Conservation (phyloP, 2,113 vertebrate species). For the Phodopus roborovskii region DNA sequence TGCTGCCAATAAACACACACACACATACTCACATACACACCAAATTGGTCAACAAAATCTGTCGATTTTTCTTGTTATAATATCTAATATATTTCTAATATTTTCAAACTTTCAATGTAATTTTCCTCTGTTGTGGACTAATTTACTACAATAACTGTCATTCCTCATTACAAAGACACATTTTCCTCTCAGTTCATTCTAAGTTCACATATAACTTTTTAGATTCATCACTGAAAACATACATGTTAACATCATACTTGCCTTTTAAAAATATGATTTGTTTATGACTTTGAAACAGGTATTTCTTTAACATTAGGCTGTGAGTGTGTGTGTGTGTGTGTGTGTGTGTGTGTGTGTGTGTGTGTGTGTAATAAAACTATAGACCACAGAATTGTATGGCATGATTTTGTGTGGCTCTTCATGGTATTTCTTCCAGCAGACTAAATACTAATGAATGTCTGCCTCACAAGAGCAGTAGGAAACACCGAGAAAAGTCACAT, state of each 20-base stretch:
- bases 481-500: neutral
- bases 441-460: neutral
- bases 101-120: neutral
- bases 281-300: neutral
- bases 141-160: neutral
- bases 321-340: neutral
- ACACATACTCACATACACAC: too few relatives aligned
- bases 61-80: neutral
- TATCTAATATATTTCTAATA: neutral
- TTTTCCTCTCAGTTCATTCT: neutral
- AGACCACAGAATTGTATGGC: neutral
- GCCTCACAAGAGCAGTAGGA: neutral
- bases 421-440: neutral
- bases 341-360: neutral
- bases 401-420: neutral
- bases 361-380: neutral
- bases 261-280: neutral
- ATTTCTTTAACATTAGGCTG: neutral
- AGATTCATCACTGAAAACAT: neutral
- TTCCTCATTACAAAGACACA: neutral
- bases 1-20: neutral
- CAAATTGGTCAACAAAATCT: neutral
- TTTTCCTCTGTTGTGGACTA: neutral
- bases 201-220: neutral
- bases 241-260: neutral